phyloP scores from a whole-genome alignment of 2,888 invertebrate species.

The Drepanosiphum platanoidis region DNA sequence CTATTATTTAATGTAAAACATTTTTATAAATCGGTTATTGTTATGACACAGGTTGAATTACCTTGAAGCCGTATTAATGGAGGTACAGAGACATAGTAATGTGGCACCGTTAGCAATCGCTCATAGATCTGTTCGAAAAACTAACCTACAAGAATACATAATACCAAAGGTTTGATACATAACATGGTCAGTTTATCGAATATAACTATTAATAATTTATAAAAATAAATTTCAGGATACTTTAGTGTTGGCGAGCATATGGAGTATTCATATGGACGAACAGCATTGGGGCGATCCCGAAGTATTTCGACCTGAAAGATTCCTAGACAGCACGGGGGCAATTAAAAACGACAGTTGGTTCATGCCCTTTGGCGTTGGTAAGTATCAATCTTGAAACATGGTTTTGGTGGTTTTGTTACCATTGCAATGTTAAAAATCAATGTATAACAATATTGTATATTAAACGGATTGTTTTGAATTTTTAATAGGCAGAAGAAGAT shows the following conservation, averaged over 20 bases:
- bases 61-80: conserved; percentile 69
- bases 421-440: not conserved
- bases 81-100: conserved; percentile 70
- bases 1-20: not conserved
- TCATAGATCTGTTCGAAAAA: conserved; percentile 69
- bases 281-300: conserved; percentile 73
- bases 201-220: conserved; percentile 1
- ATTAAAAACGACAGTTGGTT: conserved; percentile 70
- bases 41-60: conserved; percentile 65
- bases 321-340: conserved; percentile 72
- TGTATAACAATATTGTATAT: conserved; percentile 64
- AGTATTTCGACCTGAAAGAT: conserved; percentile 74
- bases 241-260: conserved; percentile 72
- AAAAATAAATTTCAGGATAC: conserved; percentile 69
- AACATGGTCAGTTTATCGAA: no score
- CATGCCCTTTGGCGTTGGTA: conserved; percentile 77
- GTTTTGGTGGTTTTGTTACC: not conserved
- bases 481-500: conserved; percentile 73
- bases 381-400: no score
- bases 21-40: conserved; percentile 46
- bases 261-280: conserved; percentile 73
- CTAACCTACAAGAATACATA: conserved; percentile 68
- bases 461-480: conserved; percentile 64
- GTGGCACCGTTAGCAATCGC: conserved; percentile 72
- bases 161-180: conserved; percentile 69